These are phyloP conservation scores for Apodemia zela DNA, from an alignment of 2,888 invertebrate genomes.

Conservation along the genomic window DNA sequence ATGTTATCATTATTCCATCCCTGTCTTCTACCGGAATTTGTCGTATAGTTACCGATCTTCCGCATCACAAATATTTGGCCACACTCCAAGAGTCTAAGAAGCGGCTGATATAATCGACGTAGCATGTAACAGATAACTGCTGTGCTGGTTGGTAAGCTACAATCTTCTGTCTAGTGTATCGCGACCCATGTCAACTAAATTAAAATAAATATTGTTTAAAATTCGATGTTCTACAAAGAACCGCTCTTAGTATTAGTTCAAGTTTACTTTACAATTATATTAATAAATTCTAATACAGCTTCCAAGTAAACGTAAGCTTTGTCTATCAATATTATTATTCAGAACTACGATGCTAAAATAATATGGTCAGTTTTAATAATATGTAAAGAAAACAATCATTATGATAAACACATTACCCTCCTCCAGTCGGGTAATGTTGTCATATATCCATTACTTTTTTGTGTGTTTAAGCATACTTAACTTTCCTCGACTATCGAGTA, in stretches of 20 bases:
- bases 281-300: background rate
- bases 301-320: background rate
- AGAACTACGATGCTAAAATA: background rate
- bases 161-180: background rate
- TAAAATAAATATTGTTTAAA: background rate
- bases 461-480: too few relatives aligned
- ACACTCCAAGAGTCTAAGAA: background rate
- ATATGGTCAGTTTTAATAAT: background rate
- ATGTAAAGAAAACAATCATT: too few relatives aligned
- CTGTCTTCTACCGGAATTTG: background rate
- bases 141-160: background rate
- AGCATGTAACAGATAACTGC: background rate
- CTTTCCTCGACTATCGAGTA: too few relatives aligned
- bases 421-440: too few relatives aligned
- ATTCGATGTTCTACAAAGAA: background rate
- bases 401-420: too few relatives aligned
- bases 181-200: background rate
- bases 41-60: conserved; percentile 10
- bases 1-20: background rate
- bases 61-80: background rate
- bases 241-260: background rate
- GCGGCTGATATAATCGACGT: conserved; percentile 10
- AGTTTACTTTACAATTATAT: background rate
- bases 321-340: background rate
- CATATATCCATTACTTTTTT: too few relatives aligned